phyloP scores from a whole-genome alignment of 2,888 invertebrate genomes.

The Kuschelorhynchus macadamiae region DNA sequence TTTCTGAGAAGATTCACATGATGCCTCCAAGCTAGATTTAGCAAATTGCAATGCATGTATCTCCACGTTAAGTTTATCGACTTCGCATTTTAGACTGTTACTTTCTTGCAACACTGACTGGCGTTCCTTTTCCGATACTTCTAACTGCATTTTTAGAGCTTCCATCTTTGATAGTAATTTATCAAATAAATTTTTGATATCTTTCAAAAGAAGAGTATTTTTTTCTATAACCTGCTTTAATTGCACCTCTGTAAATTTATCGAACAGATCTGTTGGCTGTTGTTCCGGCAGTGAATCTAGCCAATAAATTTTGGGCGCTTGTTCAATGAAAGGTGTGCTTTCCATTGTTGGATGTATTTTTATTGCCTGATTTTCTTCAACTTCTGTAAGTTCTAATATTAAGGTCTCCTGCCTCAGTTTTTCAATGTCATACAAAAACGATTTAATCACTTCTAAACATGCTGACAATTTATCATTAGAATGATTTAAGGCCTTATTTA shows the following conservation, averaged over 20 bases:
- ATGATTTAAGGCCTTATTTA: slow-evolving; percentile 1
- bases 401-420: slow-evolving; percentile 49
- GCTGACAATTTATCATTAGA: slow-evolving; percentile 4
- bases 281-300: too few species aligned
- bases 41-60: slow-evolving; percentile 50
- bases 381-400: slow-evolving; percentile 45
- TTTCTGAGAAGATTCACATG: slow-evolving; percentile 51
- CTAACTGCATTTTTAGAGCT: slow-evolving; percentile 9
- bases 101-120: slow-evolving; percentile 55
- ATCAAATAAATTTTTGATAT: slow-evolving; percentile 3
- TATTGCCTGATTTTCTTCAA: background rate
- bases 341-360: too few species aligned
- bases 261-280: too few species aligned
- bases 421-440: slow-evolving; percentile 53
- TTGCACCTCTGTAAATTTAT: background rate
- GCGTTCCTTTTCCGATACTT: background rate
- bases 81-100: slow-evolving; percentile 59
- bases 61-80: slow-evolving; percentile 47
- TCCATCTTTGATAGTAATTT: background rate
- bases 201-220: background rate
- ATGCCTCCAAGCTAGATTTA: slow-evolving; percentile 51
- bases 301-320: too few species aligned
- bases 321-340: too few species aligned
- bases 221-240: background rate
- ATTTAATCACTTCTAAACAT: slow-evolving; percentile 61